Conservation (phyloP, 2,888 invertebrate species). For the Cantharis flavilabris region DNA sequence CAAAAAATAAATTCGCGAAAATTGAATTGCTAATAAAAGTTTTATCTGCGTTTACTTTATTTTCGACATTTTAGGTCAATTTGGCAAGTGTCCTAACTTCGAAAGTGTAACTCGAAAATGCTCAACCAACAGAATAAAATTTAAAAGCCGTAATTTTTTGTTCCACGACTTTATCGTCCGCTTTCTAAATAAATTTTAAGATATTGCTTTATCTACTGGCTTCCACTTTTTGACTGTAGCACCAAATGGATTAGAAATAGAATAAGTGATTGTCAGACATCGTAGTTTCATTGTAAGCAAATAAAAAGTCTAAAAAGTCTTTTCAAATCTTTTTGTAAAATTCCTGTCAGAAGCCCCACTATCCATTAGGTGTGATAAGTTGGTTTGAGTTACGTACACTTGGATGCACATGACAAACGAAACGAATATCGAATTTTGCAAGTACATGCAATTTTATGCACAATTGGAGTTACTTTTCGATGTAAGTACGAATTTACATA, state of each 20-base stretch:
- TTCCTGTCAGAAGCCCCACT: neutral
- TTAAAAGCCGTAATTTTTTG: conserved; percentile 21
- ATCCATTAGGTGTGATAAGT: neutral
- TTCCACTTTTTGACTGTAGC: conserved; percentile 7
- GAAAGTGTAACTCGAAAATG: conserved; percentile 8
- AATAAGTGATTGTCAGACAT: conserved; percentile 9
- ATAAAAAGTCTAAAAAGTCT: neutral
- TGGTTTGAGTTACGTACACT: neutral
- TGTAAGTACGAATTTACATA: neutral
- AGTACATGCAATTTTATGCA: neutral
- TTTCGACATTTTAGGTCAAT: conserved; percentile 6
- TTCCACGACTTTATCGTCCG: conserved; percentile 3
- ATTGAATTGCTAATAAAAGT: neutral
- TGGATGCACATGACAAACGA: neutral
- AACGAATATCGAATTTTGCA: neutral
- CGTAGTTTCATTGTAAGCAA: neutral
- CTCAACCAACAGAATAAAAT: conserved; percentile 14
- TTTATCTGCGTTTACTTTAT: neutral
- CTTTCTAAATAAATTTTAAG: conserved; percentile 11
- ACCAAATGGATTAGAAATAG: conserved; percentile 21
- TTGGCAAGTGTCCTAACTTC: conserved; percentile 15
- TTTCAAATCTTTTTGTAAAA: neutral
- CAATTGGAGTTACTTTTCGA: neutral
- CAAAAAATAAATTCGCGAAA: neutral
- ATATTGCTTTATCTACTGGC: conserved; percentile 1